phyloP scores from a whole-genome alignment of 2,113 vertebrate genomes.

The Marcusenius ussheri region DNA sequence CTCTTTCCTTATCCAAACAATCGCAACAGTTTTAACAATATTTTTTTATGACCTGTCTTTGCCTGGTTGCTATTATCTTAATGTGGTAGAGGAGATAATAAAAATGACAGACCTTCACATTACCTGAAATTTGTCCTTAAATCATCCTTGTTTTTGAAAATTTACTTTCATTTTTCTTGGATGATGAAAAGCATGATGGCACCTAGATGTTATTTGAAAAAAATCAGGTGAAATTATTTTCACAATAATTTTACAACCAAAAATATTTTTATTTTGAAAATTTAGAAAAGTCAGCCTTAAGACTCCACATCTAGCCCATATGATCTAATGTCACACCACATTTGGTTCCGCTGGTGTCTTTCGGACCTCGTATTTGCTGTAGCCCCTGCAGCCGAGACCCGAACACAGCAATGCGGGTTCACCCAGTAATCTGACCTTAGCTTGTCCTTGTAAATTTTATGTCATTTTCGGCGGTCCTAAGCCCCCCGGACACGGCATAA shows the following conservation, averaged over 20 bases:
- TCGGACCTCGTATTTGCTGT: neutral
- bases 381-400: neutral
- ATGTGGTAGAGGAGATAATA: neutral
- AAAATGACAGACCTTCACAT: neutral
- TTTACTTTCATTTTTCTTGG: neutral
- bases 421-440: conserved; percentile 40
- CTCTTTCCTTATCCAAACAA: neutral
- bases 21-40: neutral
- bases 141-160: neutral
- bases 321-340: neutral
- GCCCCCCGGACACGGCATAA: conserved; percentile 45
- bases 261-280: neutral
- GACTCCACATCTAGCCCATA: neutral
- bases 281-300: neutral
- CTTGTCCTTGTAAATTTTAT: conserved; percentile 41
- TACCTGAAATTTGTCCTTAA: neutral
- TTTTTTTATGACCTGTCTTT: neutral
- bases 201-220: neutral
- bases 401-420: conserved; percentile 31
- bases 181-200: neutral
- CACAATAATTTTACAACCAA: neutral
- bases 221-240: neutral
- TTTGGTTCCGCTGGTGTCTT: neutral
- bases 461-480: conserved; percentile 54
- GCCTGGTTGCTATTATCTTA: neutral